A percentile compares a stretch with the other conserved stretches of the same genome.
phyloP scores from a whole-genome alignment of 2,797 vertebrate genomes.

The Scarus forsteni region DNA sequence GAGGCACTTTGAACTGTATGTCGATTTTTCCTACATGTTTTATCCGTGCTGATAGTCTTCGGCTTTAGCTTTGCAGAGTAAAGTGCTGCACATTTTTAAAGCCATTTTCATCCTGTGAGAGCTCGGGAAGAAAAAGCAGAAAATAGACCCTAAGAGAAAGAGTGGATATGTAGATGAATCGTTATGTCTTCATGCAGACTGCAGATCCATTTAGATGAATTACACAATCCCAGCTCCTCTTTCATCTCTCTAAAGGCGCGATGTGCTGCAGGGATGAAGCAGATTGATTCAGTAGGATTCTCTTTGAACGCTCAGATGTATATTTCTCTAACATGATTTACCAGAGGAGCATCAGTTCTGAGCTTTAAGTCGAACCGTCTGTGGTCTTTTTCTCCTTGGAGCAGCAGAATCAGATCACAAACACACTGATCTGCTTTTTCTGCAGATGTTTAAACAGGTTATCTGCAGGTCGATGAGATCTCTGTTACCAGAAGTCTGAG shows the following conservation, averaged over 20 bases:
- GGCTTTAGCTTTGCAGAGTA: too few relatives aligned
- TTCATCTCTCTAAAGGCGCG: conserved; percentile 50
- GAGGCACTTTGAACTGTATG: too few relatives aligned
- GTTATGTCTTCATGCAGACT: conserved; percentile 26
- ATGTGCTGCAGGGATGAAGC: conserved; percentile 41
- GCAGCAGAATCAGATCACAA: too few relatives aligned
- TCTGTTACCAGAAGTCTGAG: neutral
- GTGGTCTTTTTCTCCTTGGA: neutral
- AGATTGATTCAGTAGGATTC: conserved; percentile 40
- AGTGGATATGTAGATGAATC: conserved; percentile 28
- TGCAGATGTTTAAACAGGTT: neutral
- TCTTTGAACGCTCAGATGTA: conserved; percentile 22
- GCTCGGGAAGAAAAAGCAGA: conserved; percentile 1
- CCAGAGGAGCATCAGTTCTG: neutral
- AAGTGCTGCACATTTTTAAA: neutral
- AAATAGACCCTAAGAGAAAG: conserved; percentile 3
- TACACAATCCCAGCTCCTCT: conserved; percentile 41
- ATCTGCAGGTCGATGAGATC: neutral
- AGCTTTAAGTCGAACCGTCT: conserved; percentile 6
- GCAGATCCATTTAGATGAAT: conserved; percentile 53
- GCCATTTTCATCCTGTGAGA: neutral
- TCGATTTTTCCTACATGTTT: too few relatives aligned
- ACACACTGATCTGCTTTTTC: neutral
- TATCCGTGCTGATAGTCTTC: too few relatives aligned
- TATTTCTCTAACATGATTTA: conserved; percentile 9